phyloP scores from a whole-genome alignment of 1,140 invertebrate species.

The Drosophila ohnishii region DNA sequence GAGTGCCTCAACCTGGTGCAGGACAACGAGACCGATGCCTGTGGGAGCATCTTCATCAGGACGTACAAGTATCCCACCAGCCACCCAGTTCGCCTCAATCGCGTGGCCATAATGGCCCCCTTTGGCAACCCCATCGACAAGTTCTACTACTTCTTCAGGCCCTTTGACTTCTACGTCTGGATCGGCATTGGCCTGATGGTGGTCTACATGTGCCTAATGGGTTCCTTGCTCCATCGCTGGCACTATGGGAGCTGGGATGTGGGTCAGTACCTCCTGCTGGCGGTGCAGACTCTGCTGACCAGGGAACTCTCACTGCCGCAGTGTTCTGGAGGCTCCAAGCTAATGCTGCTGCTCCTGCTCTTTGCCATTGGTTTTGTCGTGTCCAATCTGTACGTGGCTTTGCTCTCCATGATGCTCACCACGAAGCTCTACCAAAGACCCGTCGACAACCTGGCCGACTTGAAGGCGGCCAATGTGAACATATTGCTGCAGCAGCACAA shows the following conservation, averaged over 20 bases:
- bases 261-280: conserved; percentile 47
- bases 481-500: conserved; percentile 34
- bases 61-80: conserved; percentile 37
- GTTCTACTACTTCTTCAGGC: conserved; percentile 47
- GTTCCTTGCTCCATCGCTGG: conserved; percentile 34
- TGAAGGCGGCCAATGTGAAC: conserved; percentile 40
- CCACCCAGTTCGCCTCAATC: conserved; percentile 33
- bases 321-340: not conserved
- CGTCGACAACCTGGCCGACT: conserved; percentile 38
- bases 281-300: conserved; percentile 37
- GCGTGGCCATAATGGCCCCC: conserved; percentile 47
- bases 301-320: conserved; percentile 19
- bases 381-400: conserved; percentile 35
- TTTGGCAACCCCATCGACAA: conserved; percentile 51
- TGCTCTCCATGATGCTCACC: conserved; percentile 53
- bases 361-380: conserved; percentile 37
- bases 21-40: conserved; percentile 22
- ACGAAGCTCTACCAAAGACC: conserved; percentile 44
- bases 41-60: conserved; percentile 44
- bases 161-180: conserved; percentile 39
- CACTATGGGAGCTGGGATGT: conserved; percentile 25
- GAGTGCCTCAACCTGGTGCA: conserved; percentile 30
- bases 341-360: conserved; percentile 30
- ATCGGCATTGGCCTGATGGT: conserved; percentile 8
- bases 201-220: conserved; percentile 30